These are phyloP conservation scores for Halcyon malimbica DNA, from an alignment of 2,113 vertebrate genomes.

Conservation along the genomic window DNA sequence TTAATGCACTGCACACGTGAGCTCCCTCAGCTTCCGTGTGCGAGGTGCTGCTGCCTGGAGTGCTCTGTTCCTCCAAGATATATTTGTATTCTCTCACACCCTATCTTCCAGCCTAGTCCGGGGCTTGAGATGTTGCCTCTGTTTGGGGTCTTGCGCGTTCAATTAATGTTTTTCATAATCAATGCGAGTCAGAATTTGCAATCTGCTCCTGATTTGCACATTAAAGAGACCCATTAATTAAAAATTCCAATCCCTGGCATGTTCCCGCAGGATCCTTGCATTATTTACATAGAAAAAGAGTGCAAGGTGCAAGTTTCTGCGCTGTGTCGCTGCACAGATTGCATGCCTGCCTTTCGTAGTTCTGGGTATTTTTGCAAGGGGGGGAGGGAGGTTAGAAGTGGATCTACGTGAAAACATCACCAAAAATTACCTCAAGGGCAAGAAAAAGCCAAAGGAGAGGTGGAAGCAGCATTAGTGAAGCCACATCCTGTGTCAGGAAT, in stretches of 20 bases:
- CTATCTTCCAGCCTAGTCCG: slow-evolving; percentile 17
- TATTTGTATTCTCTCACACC: slow-evolving; percentile 63
- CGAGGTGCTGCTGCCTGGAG: slow-evolving; percentile 20
- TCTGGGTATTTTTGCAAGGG: neutral
- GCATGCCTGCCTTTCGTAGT: slow-evolving; percentile 63
- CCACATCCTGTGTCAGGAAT: neutral
- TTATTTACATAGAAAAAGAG: slow-evolving; percentile 79
- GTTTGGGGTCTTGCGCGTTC: slow-evolving; percentile 76
- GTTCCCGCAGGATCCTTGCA: slow-evolving; percentile 77
- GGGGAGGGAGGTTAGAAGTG: neutral
- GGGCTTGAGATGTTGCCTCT: slow-evolving; percentile 63
- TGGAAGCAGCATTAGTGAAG: neutral
- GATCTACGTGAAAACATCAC: slow-evolving; percentile 26
- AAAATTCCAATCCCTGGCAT: slow-evolving; percentile 78
- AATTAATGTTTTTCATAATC: slow-evolving; percentile 83
- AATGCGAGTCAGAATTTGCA: slow-evolving; percentile 82
- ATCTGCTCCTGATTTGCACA: slow-evolving; percentile 85
- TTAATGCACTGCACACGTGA: slow-evolving; percentile 11
- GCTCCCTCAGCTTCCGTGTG: slow-evolving; percentile 3
- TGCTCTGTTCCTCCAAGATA: slow-evolving; percentile 17
- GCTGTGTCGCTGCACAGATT: slow-evolving; percentile 41
- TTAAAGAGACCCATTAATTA: slow-evolving; percentile 86
- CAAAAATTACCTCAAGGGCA: slow-evolving; percentile 49
- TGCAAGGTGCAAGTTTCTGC: slow-evolving; percentile 72
- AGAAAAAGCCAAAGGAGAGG: neutral